Base-by-base conservation (phyloP, 2,113 vertebrate species). In the Crotalus horridus region DNA sequence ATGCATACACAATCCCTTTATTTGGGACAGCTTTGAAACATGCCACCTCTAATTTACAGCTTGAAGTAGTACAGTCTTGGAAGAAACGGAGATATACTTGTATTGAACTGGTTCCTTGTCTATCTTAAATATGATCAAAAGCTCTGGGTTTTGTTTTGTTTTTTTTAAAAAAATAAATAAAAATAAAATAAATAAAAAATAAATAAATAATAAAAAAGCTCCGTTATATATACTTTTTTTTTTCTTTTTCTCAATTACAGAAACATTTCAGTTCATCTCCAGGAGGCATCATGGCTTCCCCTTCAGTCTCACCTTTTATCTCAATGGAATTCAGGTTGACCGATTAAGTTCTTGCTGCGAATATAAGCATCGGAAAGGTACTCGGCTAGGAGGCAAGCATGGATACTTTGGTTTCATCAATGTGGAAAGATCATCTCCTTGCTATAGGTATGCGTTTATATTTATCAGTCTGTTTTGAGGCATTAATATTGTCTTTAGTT, bases 311-410 rank as follows among this genome's bases (percentile, higher is more conserved):
- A 99, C 99, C 21, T 99, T 99, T 96, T 99, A 97, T 94, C 96
- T 99, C 94, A 99, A 99, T 0, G 98, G 98, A 51, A 97, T 99
- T 1, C 98, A 98, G 95, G 98, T 99, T 81, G 98, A 99, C 94
- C 97, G 99, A 48, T 94, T 99, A 92, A 99, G 99, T 96, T 99
- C 98, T n/a, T 99, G 99, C 97, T 99, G 99, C 12, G 99, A 99
- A 97, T 99, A 98, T 96, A 99, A 98, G 88, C 98, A 99, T 89
- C 98, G 98, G 91, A 98, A 97, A 93, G 97, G 97, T 1, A 95
- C 98, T 81, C 95, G 97, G 59, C 98, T 99, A 0, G 98, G 98
- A 0, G 98, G 98, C 95, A 98, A 96, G 33, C 96, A 97, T 24
- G 98, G 98, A 58, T 98, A 98, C 96, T 99, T 99, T 39, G 97